These are phyloP conservation scores for Tetragonula clypearis DNA, from an alignment of 1,140 invertebrate genomes.

Conservation along the genomic window DNA sequence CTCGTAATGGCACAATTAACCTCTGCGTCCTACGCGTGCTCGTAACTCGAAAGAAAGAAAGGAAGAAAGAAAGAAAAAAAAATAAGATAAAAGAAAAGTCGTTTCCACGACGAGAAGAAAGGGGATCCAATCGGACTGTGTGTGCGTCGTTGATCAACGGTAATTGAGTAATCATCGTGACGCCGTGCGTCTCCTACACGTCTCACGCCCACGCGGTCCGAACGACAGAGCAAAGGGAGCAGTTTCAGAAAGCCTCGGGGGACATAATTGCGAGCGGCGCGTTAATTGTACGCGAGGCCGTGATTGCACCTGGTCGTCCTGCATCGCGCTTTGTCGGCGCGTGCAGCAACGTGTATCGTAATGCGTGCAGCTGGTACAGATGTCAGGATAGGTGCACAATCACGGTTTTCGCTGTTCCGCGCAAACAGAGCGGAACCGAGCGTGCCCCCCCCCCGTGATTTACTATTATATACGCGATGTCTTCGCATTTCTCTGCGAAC, in stretches of 20 bases:
- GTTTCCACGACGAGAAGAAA: constrained; percentile 31
- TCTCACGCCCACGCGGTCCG: neutral
- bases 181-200: constrained; percentile 19
- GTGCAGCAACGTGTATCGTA: neutral
- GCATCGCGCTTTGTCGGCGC: constrained; percentile 37
- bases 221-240: neutral
- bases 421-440: constrained; percentile 64
- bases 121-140: constrained; percentile 25
- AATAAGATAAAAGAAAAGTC: neutral
- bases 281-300: constrained; percentile 56
- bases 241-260: constrained; percentile 32
- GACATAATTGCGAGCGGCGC: constrained; percentile 51
- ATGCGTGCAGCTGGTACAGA: constrained; percentile 15
- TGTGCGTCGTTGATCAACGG: constrained; percentile 19
- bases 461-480: constrained; percentile 28
- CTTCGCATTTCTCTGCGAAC: constrained; percentile 12
- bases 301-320: constrained; percentile 36
- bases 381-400: neutral
- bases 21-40: constrained; percentile 28
- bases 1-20: constrained; percentile 32
- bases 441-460: constrained; percentile 39
- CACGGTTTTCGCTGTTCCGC: constrained; percentile 49
- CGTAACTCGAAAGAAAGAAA: neutral
- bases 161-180: constrained; percentile 48
- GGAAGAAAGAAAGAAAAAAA: too few species aligned